Percentiles rank a stretch among this genome's conserved stretches.
phyloP scores from a whole-genome alignment of 2,888 invertebrate genomes.

The Caradrina clavipalpis region DNA sequence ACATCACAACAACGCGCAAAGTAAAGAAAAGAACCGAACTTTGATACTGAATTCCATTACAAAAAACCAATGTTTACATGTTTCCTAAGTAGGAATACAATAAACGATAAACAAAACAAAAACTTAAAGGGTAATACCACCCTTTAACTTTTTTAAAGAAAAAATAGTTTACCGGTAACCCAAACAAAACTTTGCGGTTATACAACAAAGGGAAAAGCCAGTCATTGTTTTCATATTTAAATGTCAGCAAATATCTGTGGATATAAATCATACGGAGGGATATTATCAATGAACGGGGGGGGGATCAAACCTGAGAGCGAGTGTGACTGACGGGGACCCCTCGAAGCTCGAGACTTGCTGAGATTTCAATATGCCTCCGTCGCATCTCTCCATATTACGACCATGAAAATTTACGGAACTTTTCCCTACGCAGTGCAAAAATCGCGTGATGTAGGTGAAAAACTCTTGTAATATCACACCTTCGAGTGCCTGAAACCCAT shows the following conservation, averaged over 20 bases:
- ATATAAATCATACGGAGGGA: conserved; percentile 49
- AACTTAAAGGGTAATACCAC: conserved; percentile 10
- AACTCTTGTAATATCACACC: conserved; percentile 31
- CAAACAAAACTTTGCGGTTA: conserved; percentile 34
- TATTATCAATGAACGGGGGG: conserved; percentile 45
- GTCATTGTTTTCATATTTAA: conserved; percentile 46
- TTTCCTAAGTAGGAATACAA: not conserved
- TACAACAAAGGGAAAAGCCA: conserved; percentile 24
- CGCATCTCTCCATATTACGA: conserved; percentile 49
- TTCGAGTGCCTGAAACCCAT: not conserved
- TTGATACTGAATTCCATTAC: not conserved
- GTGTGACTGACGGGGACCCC: conserved; percentile 68
- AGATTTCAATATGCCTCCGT: conserved; percentile 68
- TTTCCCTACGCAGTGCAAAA: conserved; percentile 41
- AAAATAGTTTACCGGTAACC: conserved; percentile 8
- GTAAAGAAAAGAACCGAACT: not conserved
- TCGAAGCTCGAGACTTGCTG: conserved; percentile 62
- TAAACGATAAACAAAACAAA: conserved; percentile 10
- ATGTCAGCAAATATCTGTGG: conserved; percentile 31
- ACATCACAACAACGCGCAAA: not conserved
- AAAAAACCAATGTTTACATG: not conserved
- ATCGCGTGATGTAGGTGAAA: conserved; percentile 29
- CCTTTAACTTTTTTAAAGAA: conserved; percentile 26
- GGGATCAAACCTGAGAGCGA: conserved; percentile 57
- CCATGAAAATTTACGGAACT: conserved; percentile 44